phyloP scores from a whole-genome alignment of 2,797 vertebrate species.

The Enteromius viviparus region DNA sequence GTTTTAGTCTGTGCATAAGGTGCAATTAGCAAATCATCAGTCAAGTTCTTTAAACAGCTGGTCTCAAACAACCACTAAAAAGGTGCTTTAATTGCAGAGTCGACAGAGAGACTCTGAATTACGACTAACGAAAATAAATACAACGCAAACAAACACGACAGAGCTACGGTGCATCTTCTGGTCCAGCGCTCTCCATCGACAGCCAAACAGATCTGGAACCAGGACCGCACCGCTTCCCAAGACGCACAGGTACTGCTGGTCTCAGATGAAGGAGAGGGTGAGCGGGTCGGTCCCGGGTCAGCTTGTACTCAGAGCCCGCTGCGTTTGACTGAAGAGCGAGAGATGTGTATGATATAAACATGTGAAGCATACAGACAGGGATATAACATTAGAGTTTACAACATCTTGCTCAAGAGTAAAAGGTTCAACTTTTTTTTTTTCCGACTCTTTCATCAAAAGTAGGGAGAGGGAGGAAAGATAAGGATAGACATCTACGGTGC shows the following conservation, averaged over 20 bases:
- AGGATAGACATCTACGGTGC: slow-evolving; percentile 73
- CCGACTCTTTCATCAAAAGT: slow-evolving; percentile 70
- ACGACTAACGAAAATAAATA: slow-evolving; percentile 60
- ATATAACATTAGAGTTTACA: slow-evolving; percentile 86
- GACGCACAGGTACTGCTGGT: slow-evolving; percentile 9
- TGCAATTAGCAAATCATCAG: slow-evolving; percentile 74
- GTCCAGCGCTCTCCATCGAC: slow-evolving; percentile 38
- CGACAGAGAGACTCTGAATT: slow-evolving; percentile 66
- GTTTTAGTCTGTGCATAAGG: slow-evolving; percentile 76
- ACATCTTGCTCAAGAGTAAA: slow-evolving; percentile 87
- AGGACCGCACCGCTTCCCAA: slow-evolving; percentile 18
- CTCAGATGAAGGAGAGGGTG: slow-evolving; percentile 61
- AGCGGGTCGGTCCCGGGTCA: background rate
- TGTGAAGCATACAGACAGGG: slow-evolving; percentile 85
- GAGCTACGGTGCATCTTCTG: slow-evolving; percentile 6
- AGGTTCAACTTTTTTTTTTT: slow-evolving; percentile 60
- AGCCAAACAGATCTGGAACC: background rate
- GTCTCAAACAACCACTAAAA: slow-evolving; percentile 52
- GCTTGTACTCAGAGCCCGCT: background rate
- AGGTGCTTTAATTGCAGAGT: slow-evolving; percentile 56
- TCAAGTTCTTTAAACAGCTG: slow-evolving; percentile 54
- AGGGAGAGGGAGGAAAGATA: slow-evolving; percentile 67
- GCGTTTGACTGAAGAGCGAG: slow-evolving; percentile 32
- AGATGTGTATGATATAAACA: slow-evolving; percentile 80
- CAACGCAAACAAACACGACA: slow-evolving; percentile 29